Percentiles rank a stretch among this genome's conserved stretches.
Conservation (phyloP, 2,113 vertebrate genomes). For the Pachycephala philippinensis region DNA sequence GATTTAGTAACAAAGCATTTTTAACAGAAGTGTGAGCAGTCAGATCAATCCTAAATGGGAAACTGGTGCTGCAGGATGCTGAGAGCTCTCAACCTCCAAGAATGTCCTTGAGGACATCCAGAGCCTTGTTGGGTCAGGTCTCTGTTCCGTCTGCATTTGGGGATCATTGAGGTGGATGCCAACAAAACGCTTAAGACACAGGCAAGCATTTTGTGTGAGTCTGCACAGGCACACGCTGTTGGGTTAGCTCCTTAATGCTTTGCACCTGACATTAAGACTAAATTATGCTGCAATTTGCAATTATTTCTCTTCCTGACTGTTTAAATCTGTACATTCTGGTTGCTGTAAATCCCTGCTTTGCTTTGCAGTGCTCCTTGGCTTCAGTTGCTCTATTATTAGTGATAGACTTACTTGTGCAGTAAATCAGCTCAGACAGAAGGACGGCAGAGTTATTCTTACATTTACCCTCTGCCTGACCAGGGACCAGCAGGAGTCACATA, state of each 20-base stretch:
- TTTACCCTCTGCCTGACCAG: neutral
- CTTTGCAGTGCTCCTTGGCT: constrained; percentile 17
- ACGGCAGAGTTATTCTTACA: neutral
- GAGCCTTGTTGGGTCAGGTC: neutral
- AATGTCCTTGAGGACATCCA: fast-evolving
- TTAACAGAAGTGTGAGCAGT: neutral
- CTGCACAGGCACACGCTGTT: neutral
- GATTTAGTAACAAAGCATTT: neutral
- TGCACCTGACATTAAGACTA: constrained; percentile 4
- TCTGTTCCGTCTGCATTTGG: neutral
- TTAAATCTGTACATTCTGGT: neutral
- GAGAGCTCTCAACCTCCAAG: neutral
- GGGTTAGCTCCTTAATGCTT: neutral
- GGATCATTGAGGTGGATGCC: neutral
- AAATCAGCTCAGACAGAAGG: constrained; percentile 29
- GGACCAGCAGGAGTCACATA: neutral
- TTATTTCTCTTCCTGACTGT: constrained; percentile 1
- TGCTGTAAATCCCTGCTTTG: constrained; percentile 17
- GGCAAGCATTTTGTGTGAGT: neutral
- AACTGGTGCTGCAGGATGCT: neutral
- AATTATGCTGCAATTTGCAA: constrained; percentile 32
- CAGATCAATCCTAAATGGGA: neutral
- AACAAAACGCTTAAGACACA: neutral
- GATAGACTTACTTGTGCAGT: neutral
- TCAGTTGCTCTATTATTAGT: constrained; percentile 13